A percentile compares a stretch with the other conserved stretches of the same genome.
Conservation (phyloP, 2,888 invertebrate genomes). For the Chorisops tibialis region DNA sequence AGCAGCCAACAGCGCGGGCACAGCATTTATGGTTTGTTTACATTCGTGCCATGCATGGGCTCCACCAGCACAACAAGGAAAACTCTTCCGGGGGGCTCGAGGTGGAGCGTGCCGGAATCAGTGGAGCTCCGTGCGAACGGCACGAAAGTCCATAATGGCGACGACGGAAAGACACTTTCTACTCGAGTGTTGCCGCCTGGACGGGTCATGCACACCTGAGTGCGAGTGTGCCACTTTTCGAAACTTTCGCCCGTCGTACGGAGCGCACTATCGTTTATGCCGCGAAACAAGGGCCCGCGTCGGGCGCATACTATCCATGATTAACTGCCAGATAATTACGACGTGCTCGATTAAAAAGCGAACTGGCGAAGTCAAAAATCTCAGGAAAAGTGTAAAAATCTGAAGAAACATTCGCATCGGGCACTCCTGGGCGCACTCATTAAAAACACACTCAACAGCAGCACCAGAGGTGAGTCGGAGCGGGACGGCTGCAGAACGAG, state of each 20-base stretch:
- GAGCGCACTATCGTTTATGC: neutral
- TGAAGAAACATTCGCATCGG: constrained; percentile 27
- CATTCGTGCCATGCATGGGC: constrained; percentile 7
- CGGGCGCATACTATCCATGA: neutral
- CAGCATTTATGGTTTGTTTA: constrained; percentile 26
- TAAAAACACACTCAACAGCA: neutral
- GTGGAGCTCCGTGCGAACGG: neutral
- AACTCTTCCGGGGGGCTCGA: too few species aligned
- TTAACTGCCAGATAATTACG: neutral
- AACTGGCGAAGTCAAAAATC: neutral
- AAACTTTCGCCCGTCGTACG: constrained; percentile 17
- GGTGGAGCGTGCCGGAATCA: too few species aligned
- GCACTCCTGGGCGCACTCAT: constrained; percentile 20
- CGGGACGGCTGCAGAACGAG: neutral
- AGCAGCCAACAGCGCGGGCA: neutral
- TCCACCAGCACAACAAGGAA: too few species aligned
- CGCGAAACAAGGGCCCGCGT: too few species aligned
- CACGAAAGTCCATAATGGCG: constrained; percentile 25
- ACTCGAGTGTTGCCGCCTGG: constrained; percentile 28
- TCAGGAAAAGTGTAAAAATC: neutral
- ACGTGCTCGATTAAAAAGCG: neutral
- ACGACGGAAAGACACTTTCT: constrained; percentile 24
- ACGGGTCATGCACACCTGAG: neutral
- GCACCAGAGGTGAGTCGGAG: constrained; percentile 16
- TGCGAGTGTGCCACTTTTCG: constrained; percentile 16